Evolutionary conservation across 53 echinoderm and acorn worm species (phyloP).

Genomic region (Stichopus horrens): DNA sequence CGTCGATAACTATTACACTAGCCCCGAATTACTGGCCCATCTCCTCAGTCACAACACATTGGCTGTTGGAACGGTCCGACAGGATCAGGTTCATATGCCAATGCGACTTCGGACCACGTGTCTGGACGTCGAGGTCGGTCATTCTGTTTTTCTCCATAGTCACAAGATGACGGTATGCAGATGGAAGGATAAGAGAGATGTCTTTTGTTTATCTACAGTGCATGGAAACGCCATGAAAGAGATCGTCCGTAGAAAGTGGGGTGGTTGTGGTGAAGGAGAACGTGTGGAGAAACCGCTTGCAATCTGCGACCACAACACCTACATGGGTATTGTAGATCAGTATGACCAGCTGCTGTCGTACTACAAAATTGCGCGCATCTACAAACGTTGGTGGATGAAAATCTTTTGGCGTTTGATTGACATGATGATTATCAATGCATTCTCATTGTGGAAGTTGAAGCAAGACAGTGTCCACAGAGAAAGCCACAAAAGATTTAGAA

Average conservation of each 20-base stretch:
- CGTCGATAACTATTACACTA: slow-evolving; percentile 39
- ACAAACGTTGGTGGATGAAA: slow-evolving; percentile 30
- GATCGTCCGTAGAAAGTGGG: slow-evolving; percentile 12
- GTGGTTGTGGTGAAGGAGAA: slow-evolving; percentile 1
- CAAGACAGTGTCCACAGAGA: neutral
- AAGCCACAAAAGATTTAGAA: neutral
- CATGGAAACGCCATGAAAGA: slow-evolving; percentile 15
- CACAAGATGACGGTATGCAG: slow-evolving; percentile 38
- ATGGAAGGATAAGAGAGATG: slow-evolving; percentile 48
- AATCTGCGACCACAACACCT: slow-evolving; percentile 26
- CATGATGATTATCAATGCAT: slow-evolving; percentile 25
- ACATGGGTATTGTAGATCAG: slow-evolving; percentile 15
- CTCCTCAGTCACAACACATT: slow-evolving; percentile 31
- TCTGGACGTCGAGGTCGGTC: neutral
- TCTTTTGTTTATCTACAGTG: slow-evolving; percentile 35
- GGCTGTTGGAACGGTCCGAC: slow-evolving; percentile 43
- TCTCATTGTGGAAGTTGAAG: slow-evolving; percentile 36
- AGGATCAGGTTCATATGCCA: slow-evolving; percentile 22
- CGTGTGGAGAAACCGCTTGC: neutral
- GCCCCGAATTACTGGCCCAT: slow-evolving; percentile 10
- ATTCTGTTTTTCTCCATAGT: slow-evolving; percentile 12
- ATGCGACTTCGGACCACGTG: neutral
- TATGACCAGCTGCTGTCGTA: slow-evolving; percentile 27
- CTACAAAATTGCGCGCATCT: slow-evolving; percentile 1
- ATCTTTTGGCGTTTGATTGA: slow-evolving; percentile 11